Evolutionary conservation across 2,888 invertebrate species (phyloP).

Genomic region (Platycheirus rosarum): DNA sequence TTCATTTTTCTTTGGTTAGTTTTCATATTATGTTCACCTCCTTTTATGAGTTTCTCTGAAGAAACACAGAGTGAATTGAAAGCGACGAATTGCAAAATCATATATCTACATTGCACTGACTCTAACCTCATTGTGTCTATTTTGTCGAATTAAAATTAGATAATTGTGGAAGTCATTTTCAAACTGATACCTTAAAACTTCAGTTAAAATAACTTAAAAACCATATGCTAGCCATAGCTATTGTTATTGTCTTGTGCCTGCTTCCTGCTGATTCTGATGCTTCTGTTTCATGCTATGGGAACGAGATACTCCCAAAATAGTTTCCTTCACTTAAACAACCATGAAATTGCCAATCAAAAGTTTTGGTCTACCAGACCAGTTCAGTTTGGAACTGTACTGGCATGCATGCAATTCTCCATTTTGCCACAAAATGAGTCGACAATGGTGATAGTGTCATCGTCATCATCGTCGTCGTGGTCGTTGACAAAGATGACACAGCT

Average conservation of each 20-base stretch:
- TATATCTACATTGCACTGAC: too few species aligned
- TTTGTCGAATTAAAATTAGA: too few species aligned
- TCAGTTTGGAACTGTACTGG: slow-evolving; percentile 5
- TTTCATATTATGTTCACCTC: too few species aligned
- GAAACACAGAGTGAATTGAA: too few species aligned
- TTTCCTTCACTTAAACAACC: slow-evolving; percentile 56
- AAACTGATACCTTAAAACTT: slow-evolving; percentile 63
- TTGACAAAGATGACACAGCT: slow-evolving; percentile 23
- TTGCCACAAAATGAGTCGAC: slow-evolving; percentile 49
- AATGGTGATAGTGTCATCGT: slow-evolving; percentile 36
- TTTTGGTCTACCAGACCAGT: slow-evolving; percentile 38
- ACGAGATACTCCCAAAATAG: slow-evolving; percentile 31
- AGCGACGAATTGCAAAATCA: too few species aligned
- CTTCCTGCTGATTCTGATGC: slow-evolving; percentile 31
- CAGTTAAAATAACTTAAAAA: slow-evolving; percentile 53
- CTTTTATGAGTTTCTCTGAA: too few species aligned
- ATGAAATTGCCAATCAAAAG: slow-evolving; percentile 73
- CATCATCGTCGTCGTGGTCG: not conserved
- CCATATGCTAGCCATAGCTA: slow-evolving; percentile 29
- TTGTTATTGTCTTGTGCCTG: slow-evolving; percentile 6
- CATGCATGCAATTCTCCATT: not conserved
- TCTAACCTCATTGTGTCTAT: too few species aligned
- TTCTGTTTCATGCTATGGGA: slow-evolving; percentile 23
- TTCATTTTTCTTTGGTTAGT: too few species aligned
- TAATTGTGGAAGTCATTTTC: too few species aligned